A percentile compares a stretch with the other conserved stretches of the same genome.
These are phyloP conservation scores for Festucalex cinctus DNA, from an alignment of 2,113 vertebrate species.

Conservation along the genomic window DNA sequence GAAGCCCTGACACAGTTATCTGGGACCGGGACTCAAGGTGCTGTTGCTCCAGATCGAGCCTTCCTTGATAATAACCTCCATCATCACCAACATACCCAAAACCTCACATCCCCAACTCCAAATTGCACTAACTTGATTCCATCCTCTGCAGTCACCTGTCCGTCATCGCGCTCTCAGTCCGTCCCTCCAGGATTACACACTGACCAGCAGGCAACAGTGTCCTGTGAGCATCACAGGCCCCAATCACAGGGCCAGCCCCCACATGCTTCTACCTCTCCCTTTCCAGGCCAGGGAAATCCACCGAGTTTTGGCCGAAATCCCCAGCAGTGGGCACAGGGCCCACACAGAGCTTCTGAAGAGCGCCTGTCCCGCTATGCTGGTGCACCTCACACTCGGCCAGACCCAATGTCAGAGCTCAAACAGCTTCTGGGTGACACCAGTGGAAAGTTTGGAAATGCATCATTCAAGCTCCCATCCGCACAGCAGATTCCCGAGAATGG, in stretches of 20 bases:
- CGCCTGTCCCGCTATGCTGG: conserved; percentile 54
- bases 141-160: conserved; percentile 34
- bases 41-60: conserved; percentile 47
- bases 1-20: conserved; percentile 94
- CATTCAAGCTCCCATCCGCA: conserved; percentile 79
- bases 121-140: conserved; percentile 50
- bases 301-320: conserved; percentile 44
- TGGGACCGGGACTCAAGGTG: conserved; percentile 74
- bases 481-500: conserved; percentile 67
- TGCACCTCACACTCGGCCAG: conserved; percentile 63
- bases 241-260: conserved; percentile 68
- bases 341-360: conserved; percentile 59
- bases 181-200: conserved; percentile 63
- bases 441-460: conserved; percentile 77
- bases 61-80: conserved; percentile 59
- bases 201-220: conserved; percentile 49
- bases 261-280: conserved; percentile 67
- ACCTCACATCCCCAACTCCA: conserved; percentile 35
- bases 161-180: conserved; percentile 67
- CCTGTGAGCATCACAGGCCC: conserved; percentile 69
- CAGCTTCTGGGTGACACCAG: conserved; percentile 83
- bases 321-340: conserved; percentile 63
- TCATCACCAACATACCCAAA: conserved; percentile 51
- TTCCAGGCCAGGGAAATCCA: conserved; percentile 54
- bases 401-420: conserved; percentile 92